Conservation (phyloP, 2,113 vertebrate genomes). For the Mesocricetus auratus region DNA sequence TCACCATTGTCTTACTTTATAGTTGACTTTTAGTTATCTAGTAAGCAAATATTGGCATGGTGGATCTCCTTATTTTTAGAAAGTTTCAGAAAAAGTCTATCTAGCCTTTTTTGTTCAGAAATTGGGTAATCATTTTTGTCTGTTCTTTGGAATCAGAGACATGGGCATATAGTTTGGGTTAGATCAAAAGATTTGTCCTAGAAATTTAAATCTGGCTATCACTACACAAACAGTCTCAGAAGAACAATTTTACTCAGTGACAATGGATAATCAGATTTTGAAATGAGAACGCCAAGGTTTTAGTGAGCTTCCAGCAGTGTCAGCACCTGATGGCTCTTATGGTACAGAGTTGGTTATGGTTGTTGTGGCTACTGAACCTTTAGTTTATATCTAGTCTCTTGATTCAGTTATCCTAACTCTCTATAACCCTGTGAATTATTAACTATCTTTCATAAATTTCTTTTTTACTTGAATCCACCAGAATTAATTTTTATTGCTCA, state of each 20-base stretch:
- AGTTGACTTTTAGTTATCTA: not conserved
- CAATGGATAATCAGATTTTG: not conserved
- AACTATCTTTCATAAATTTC: not conserved
- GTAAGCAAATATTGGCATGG: not conserved
- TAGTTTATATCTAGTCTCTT: not conserved
- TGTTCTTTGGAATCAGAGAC: not conserved
- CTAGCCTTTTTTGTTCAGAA: not conserved
- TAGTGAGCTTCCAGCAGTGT: not conserved
- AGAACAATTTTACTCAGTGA: not conserved
- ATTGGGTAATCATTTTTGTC: not conserved
- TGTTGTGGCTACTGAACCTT: not conserved
- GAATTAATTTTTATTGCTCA: conserved; percentile 30
- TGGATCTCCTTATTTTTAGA: not conserved
- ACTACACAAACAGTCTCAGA: not conserved
- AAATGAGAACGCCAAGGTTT: not conserved
- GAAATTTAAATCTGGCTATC: not conserved
- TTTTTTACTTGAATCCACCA: conserved; percentile 35
- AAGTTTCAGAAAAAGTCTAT: not conserved
- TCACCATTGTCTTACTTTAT: not conserved
- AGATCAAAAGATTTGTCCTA: not conserved
- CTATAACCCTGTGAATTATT: conserved; percentile 27
- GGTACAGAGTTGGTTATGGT: not conserved
- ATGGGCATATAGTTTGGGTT: not conserved
- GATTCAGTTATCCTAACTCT: not conserved
- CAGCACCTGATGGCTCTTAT: fast-evolving